These are phyloP conservation scores for Gnathonemus echidnorhynchus DNA, from an alignment of 2,113 vertebrate genomes.

Conservation along the genomic window DNA sequence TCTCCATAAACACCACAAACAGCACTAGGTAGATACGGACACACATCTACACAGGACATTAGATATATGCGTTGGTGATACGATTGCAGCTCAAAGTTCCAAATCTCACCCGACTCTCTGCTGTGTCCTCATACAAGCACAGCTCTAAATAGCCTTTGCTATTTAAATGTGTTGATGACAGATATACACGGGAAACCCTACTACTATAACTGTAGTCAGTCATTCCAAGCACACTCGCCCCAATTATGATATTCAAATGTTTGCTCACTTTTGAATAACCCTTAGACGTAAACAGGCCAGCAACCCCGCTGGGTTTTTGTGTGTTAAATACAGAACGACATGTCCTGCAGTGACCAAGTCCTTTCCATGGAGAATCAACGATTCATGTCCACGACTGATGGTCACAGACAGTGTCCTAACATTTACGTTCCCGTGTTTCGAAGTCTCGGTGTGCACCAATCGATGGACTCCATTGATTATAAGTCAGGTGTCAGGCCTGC, in stretches of 20 bases:
- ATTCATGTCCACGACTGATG: not conserved
- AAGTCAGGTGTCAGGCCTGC: not conserved
- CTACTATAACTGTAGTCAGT: not conserved
- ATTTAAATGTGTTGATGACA: not conserved
- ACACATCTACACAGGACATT: not conserved
- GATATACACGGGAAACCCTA: not conserved
- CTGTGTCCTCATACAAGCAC: not conserved
- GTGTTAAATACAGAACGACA: not conserved
- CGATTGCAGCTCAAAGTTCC: not conserved
- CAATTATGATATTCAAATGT: not conserved
- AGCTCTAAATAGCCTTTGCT: not conserved
- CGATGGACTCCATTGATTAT: not conserved
- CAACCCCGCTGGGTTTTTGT: not conserved
- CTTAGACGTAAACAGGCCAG: not conserved
- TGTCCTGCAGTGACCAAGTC: not conserved
- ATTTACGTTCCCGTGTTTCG: not conserved
- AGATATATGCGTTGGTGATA: not conserved
- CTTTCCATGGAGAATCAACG: not conserved
- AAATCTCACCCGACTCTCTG: not conserved
- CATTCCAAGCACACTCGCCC: not conserved
- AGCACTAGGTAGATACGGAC: not conserved
- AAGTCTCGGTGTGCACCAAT: not conserved
- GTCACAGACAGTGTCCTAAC: not conserved
- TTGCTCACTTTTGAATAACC: not conserved
- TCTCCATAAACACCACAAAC: not conserved